phyloP scores from a whole-genome alignment of 2,797 vertebrate genomes.

The Danio tinwini region DNA sequence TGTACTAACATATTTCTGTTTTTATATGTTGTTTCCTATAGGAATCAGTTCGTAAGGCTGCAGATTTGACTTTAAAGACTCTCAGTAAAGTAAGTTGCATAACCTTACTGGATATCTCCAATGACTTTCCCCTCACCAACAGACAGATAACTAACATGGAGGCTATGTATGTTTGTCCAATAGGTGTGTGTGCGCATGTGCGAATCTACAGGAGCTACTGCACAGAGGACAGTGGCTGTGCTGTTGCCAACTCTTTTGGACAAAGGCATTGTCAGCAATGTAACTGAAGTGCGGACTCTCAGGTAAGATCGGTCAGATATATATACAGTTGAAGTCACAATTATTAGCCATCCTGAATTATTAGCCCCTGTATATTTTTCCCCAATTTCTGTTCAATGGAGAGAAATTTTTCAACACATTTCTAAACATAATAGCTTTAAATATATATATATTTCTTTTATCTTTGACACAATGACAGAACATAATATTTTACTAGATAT shows the following conservation, averaged over 20 bases:
- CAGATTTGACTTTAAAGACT: constrained; percentile 94
- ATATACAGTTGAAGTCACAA: not conserved
- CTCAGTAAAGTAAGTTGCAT: constrained; percentile 89
- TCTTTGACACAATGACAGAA: too few relatives aligned
- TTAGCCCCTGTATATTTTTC: too few relatives aligned
- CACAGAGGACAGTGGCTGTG: constrained; percentile 88
- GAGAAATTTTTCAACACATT: too few relatives aligned
- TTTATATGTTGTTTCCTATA: constrained; percentile 66
- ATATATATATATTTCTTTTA: too few relatives aligned
- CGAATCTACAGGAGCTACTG: constrained; percentile 87
- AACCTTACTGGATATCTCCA: not conserved
- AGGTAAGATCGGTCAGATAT: constrained; percentile 78
- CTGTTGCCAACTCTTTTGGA: constrained; percentile 93
- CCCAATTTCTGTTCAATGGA: too few relatives aligned
- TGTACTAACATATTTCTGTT: not conserved
- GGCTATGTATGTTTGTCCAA: not conserved
- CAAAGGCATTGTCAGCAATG: constrained; percentile 93
- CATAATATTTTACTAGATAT: too few relatives aligned
- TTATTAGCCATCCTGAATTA: too few relatives aligned
- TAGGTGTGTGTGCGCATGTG: constrained; percentile 97
- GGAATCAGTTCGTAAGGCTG: constrained; percentile 97
- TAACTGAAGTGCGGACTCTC: constrained; percentile 92
- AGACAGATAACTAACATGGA: not conserved
- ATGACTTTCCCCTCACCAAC: not conserved
- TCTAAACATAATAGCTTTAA: too few relatives aligned